Conservation (phyloP, 2,888 invertebrate genomes). For the Quadriops clusia region DNA sequence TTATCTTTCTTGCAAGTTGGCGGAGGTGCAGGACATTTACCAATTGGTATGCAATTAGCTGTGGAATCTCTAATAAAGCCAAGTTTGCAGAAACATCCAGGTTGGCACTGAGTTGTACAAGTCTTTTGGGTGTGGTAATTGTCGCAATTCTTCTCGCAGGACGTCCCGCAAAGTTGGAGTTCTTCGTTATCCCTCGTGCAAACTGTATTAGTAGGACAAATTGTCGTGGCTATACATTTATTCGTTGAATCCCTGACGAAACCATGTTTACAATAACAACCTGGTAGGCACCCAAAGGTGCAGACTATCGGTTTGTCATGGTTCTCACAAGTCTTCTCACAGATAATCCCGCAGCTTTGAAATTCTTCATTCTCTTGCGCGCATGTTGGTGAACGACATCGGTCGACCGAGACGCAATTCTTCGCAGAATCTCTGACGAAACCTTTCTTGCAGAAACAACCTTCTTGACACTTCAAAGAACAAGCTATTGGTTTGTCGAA, state of each 20-base stretch:
- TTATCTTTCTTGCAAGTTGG: no score
- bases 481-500: no score
- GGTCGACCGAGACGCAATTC: conserved; percentile 5
- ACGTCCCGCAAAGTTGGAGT: neutral
- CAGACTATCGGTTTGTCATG: no score
- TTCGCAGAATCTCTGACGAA: conserved; percentile 8
- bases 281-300: no score
- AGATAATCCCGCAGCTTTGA: no score
- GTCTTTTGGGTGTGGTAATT: neutral
- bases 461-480: no score
- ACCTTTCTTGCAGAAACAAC: conserved; percentile 4
- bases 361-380: no score
- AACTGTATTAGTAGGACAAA: no score
- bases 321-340: no score
- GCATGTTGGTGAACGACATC: neutral
- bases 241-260: neutral
- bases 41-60: conserved; percentile 1
- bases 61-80: conserved; percentile 5
- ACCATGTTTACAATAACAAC: conserved; percentile 1
- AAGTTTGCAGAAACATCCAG: conserved; percentile 6
- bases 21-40: neutral
- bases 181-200: no score
- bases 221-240: no score
- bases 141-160: conserved; percentile 2
- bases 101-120: neutral